phyloP scores from a whole-genome alignment of 2,888 invertebrate genomes.

The Brassicogethes aeneus region DNA sequence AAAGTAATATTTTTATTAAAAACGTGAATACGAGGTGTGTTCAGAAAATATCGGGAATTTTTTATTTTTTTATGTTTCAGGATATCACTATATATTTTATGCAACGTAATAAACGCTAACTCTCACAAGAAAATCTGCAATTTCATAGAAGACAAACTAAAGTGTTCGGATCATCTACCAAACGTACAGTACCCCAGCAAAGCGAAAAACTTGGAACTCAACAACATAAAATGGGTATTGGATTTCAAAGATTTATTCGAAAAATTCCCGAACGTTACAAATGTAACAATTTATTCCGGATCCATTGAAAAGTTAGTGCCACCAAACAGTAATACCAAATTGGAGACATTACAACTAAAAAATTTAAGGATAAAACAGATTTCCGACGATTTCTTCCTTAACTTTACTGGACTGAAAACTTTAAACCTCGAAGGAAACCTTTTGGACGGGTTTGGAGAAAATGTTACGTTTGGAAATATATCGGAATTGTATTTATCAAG shows the following conservation, averaged over 20 bases:
- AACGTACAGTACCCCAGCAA: background rate
- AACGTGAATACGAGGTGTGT: no score
- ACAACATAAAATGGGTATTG: background rate
- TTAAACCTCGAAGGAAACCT: background rate
- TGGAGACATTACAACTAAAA: background rate
- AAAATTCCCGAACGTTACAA: background rate
- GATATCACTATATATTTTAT: no score
- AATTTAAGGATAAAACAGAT: background rate
- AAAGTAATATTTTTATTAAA: no score
- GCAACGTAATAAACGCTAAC: no score
- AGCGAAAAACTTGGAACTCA: background rate
- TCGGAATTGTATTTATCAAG: background rate
- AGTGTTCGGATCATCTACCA: background rate
- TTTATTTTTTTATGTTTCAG: no score
- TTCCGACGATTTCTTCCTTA: background rate
- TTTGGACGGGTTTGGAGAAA: background rate
- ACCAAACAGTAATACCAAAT: background rate
- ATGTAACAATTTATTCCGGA: background rate
- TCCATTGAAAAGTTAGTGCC: background rate
- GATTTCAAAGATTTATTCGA: background rate
- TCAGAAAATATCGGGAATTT: no score
- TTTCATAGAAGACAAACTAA: background rate
- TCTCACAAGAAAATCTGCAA: background rate
- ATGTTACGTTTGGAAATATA: background rate
- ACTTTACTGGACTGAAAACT: background rate